Evolutionary conservation across 2,113 vertebrate genomes (phyloP).

Genomic region (Thomomys bottae): DNA sequence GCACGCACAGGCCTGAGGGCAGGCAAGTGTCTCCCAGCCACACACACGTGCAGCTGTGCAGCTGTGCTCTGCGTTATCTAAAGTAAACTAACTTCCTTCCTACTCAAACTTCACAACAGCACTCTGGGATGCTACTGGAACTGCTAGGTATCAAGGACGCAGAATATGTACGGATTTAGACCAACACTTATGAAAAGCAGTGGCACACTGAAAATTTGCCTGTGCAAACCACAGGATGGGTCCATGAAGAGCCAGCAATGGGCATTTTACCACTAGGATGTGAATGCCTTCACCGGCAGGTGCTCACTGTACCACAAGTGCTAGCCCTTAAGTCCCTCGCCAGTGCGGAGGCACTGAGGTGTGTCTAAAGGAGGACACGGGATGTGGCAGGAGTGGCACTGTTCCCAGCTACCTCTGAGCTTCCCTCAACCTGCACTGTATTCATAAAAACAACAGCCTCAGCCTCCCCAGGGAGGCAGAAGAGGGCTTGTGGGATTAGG

Average conservation of each 20-base stretch:
- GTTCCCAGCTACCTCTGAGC: accelerated
- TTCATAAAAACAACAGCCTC: accelerated
- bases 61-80: not conserved
- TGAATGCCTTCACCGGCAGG: not conserved
- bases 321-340: too few relatives aligned
- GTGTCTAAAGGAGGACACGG: too few relatives aligned
- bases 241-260: not conserved
- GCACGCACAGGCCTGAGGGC: accelerated
- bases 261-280: not conserved
- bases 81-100: not conserved
- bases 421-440: accelerated
- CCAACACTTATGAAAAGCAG: not conserved
- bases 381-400: accelerated
- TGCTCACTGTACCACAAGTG: too few relatives aligned
- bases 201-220: not conserved
- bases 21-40: not conserved
- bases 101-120: not conserved
- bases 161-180: not conserved
- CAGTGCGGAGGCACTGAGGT: accelerated
- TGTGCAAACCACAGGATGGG: not conserved
- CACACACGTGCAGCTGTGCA: accelerated
- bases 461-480: accelerated
- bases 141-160: too few relatives aligned
- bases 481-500: not conserved
- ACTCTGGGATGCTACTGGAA: accelerated